A percentile compares a stretch with the other conserved stretches of the same genome.
Conservation (phyloP, 2,888 invertebrate genomes). For the Hyposoter dolosus region DNA sequence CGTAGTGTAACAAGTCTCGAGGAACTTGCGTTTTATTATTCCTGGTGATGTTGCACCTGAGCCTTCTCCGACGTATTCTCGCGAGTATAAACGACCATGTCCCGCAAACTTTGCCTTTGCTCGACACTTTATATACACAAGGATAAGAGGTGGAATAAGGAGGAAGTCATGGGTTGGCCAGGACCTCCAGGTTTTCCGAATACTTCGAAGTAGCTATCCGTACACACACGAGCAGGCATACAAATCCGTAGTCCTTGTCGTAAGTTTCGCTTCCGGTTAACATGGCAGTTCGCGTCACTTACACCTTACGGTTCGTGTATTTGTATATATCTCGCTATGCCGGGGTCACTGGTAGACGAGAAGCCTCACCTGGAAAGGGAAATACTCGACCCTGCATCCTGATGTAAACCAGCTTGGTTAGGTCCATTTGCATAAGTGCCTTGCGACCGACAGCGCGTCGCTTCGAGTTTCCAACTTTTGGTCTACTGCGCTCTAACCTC, state of each 20-base stretch:
- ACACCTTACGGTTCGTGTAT: constrained; percentile 19
- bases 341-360: not conserved
- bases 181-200: not conserved
- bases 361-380: not conserved
- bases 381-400: constrained; percentile 9
- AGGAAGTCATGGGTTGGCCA: not conserved
- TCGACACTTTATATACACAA: constrained; percentile 32
- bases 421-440: constrained; percentile 67
- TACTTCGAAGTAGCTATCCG: not conserved
- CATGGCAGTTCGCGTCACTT: constrained; percentile 51
- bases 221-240: not conserved
- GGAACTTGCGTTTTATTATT: constrained; percentile 24
- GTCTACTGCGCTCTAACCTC: constrained; percentile 27
- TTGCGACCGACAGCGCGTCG: constrained; percentile 47
- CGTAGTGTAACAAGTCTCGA: not conserved
- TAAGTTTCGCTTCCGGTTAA: constrained; percentile 64
- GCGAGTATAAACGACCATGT: constrained; percentile 48
- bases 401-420: constrained; percentile 43
- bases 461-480: constrained; percentile 64
- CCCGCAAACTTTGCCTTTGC: constrained; percentile 49
- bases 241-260: constrained; percentile 29
- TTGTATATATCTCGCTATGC: not conserved
- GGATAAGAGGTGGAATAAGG: not conserved
- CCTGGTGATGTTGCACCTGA: constrained; percentile 40
- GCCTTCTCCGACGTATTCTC: constrained; percentile 15